phyloP scores from a whole-genome alignment of 92 coral and sea anemone species.

The Nematostella vectensis region DNA sequence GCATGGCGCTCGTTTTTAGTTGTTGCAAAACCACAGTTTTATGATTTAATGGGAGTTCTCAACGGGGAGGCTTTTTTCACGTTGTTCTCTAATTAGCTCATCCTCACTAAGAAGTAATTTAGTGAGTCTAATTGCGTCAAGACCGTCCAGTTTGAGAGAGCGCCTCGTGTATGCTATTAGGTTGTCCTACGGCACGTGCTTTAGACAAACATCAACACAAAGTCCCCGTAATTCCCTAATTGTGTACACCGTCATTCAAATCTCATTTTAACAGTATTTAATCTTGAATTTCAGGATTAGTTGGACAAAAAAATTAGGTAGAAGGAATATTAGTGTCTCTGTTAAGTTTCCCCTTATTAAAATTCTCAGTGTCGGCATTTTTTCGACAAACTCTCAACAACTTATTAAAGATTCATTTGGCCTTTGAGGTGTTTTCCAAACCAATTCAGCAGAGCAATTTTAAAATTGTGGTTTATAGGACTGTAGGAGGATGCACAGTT shows the following conservation, averaged over 20 bases:
- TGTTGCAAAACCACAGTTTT: no score
- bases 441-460: background rate
- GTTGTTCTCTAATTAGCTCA: constrained; percentile 38
- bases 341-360: constrained; percentile 8
- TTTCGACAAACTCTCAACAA: background rate
- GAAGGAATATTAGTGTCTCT: constrained; percentile 18
- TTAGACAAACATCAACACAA: constrained; percentile 29
- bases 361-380: background rate
- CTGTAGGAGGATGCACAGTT: no score
- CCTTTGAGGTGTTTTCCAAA: background rate
- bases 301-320: constrained; percentile 43
- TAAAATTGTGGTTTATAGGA: background rate
- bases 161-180: constrained; percentile 20
- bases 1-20: no score
- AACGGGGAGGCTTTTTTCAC: constrained; percentile 20
- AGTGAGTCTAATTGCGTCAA: constrained; percentile 8
- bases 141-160: constrained; percentile 1
- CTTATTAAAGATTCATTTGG: background rate
- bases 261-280: constrained; percentile 33
- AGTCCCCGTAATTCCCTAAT: constrained; percentile 35
- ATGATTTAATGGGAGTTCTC: constrained; percentile 21
- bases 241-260: constrained; percentile 35
- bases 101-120: constrained; percentile 35
- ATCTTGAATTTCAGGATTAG: constrained; percentile 50
- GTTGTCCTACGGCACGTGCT: constrained; percentile 64